Evolutionary conservation across 2,797 vertebrate species (phyloP).

Genomic region (Spea hammondii): DNA sequence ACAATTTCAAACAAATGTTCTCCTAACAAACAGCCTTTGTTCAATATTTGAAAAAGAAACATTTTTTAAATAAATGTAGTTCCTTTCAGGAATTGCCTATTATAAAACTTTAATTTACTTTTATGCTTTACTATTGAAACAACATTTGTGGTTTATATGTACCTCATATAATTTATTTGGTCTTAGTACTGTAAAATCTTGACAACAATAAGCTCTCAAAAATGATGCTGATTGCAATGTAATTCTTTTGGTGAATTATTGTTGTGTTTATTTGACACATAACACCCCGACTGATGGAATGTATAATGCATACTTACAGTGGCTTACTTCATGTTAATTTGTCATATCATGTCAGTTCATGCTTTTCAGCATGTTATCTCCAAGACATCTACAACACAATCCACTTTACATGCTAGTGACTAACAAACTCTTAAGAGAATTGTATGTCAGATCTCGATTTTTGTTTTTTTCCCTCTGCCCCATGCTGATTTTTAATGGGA

Average conservation of each 20-base stretch:
- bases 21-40: no score
- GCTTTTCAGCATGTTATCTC: conserved; percentile 61
- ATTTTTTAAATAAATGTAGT: no score
- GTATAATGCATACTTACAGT: conserved; percentile 47
- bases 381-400: conserved; percentile 61
- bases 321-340: conserved; percentile 59
- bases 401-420: conserved; percentile 60
- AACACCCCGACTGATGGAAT: conserved; percentile 34
- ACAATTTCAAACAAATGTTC: no score
- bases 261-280: conserved; percentile 52
- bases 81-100: no score
- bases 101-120: no score
- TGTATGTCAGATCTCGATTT: conserved; percentile 53
- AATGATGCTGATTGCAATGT: no score
- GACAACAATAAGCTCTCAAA: no score
- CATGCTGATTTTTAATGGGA: conserved; percentile 40
- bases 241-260: neutral
- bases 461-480: conserved; percentile 20
- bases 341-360: conserved; percentile 62
- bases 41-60: no score
- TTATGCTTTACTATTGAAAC: no score
- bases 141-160: no score
- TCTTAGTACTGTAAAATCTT: no score
- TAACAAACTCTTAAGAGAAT: conserved; percentile 64
- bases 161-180: no score